phyloP scores from a whole-genome alignment of 1,140 invertebrate species.

The Leguminivora glycinivorella region DNA sequence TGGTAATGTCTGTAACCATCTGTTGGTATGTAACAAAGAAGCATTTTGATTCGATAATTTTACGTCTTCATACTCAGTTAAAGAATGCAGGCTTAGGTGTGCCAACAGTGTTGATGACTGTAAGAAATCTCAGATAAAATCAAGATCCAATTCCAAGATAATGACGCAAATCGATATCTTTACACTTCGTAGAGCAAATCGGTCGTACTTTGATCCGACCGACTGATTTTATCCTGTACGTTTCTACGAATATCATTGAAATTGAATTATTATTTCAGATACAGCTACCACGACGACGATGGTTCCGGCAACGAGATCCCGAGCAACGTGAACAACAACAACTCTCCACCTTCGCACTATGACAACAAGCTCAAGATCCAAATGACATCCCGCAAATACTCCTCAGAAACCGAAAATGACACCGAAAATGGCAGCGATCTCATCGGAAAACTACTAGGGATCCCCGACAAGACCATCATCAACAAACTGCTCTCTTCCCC shows the following conservation, averaged over 20 bases:
- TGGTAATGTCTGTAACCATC: too few relatives aligned
- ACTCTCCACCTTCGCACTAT: constrained; percentile 69
- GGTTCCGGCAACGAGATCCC: constrained; percentile 73
- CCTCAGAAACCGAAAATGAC: constrained; percentile 73
- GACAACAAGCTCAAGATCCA: constrained; percentile 79
- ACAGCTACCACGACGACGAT: constrained; percentile 66
- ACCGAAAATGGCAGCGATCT: constrained; percentile 85
- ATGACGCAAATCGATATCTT: neutral
- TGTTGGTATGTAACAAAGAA: too few relatives aligned
- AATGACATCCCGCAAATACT: constrained; percentile 73
- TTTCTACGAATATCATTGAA: neutral
- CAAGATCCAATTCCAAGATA: neutral
- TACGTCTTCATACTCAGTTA: too few relatives aligned
- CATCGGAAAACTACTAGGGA: constrained; percentile 93
- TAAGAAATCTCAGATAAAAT: neutral
- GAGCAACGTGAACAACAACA: constrained; percentile 79
- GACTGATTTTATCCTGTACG: constrained; percentile 15
- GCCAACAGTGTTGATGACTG: too few relatives aligned
- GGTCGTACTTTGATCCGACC: neutral
- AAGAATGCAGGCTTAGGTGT: too few relatives aligned
- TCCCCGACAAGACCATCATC: constrained; percentile 91
- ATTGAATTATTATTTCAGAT: constrained; percentile 45
- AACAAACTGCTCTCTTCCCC: constrained; percentile 91
- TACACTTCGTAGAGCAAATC: too few relatives aligned
- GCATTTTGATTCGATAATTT: too few relatives aligned